A percentile compares a stretch with the other conserved stretches of the same genome.
phyloP scores from a whole-genome alignment of 2,888 invertebrate genomes.

The Acleris laterana region DNA sequence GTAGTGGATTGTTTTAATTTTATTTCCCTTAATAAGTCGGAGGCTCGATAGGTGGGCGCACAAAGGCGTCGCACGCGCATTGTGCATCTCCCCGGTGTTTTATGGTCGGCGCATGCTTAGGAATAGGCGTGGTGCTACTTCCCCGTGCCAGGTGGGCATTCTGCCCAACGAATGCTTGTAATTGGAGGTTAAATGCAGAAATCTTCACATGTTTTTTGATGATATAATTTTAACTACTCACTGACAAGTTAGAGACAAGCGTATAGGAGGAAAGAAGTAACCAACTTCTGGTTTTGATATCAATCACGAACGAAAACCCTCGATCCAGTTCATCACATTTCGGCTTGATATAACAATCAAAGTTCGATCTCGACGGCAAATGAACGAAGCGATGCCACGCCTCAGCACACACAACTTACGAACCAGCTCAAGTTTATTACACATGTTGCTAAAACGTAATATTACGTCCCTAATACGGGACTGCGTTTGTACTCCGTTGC shows the following conservation, averaged over 20 bases:
- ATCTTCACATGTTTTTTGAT: too few species aligned
- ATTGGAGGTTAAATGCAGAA: background rate
- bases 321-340: background rate
- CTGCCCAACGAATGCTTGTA: slow-evolving; percentile 12
- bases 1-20: background rate
- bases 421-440: slow-evolving; percentile 15
- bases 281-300: too few species aligned
- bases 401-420: slow-evolving; percentile 22
- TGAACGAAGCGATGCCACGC: slow-evolving; percentile 18
- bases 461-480: slow-evolving; percentile 49
- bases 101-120: slow-evolving; percentile 56
- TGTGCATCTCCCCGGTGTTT: slow-evolving; percentile 60
- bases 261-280: too few species aligned
- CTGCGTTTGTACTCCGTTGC: slow-evolving; percentile 50
- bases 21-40: slow-evolving; percentile 7
- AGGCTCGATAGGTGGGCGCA: slow-evolving; percentile 41
- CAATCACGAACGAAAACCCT: background rate
- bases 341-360: background rate
- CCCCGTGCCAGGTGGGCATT: slow-evolving; percentile 53
- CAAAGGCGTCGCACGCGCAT: slow-evolving; percentile 55
- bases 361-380: slow-evolving; percentile 1
- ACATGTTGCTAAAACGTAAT: slow-evolving; percentile 27
- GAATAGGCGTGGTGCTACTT: slow-evolving; percentile 55
- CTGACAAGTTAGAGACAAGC: too few species aligned
- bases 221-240: too few species aligned